Evolutionary conservation across 2,888 invertebrate species (phyloP), one percentile per base, ranked within the genome.

Genomic region (Ommatoiulus sabulosus): DNA sequence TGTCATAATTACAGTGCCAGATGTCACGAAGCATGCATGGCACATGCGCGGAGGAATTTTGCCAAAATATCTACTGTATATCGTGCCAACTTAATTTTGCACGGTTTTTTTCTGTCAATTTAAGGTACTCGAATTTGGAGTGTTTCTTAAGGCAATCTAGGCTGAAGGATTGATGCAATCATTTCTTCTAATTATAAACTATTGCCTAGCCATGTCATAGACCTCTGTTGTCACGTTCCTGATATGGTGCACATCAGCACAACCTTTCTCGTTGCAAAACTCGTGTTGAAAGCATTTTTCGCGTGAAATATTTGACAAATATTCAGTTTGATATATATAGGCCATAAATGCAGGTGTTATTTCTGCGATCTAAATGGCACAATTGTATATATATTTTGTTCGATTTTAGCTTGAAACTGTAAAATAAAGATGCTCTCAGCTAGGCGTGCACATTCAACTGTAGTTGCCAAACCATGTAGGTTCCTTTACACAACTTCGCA

Each of bases 371-470:
- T 80, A 24, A 80, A 80, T 80, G 24, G 80, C 80, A 1, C 80
- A 10, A 80, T 80, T 80, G 80, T 80, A 80, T 80, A 35, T 80
- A 80, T 80, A 80, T 35, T 80, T 35, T 80, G 80, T 80, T 80
- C 80, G 80, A 80, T 35, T 3, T 80, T 35, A 6, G 24, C 57
- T n/a, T 72, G 4, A 24, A 52, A 7, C 20, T 20, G 12, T 12
- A 35, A 80, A 80, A 80, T 35, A 24, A n/a, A 24, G 24, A 72
- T 20, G 72, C 80, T 80, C 15, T 80, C 80, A 80, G n/a, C n/a
- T n/a, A n/a, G 35, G 24, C 35, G 35, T 80, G 80, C 35, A 80
- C 72, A 8, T 10, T 10, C 24, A 80, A 80, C 24, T 35, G 80
- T 24, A 10, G 80, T 35, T 80, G 35, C 80, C 12, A 35, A 80